Evolutionary conservation across 2,888 invertebrate species (phyloP), one percentile per base, ranked within the genome.

Genomic region (Protophormia terraenovae): DNA sequence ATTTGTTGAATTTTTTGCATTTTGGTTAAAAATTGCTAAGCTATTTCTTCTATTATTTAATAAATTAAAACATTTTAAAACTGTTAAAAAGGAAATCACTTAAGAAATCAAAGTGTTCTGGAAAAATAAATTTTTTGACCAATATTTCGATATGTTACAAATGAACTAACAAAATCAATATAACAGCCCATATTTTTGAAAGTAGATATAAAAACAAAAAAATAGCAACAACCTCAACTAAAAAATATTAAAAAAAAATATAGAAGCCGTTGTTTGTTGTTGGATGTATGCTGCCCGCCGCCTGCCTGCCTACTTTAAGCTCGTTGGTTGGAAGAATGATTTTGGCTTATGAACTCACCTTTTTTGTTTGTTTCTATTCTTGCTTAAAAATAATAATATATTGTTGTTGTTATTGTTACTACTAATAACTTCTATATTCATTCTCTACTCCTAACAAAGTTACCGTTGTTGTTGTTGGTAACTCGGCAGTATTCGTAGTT

Each of bases 381-480:
- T 77, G 69, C 64, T 71, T 35, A n/a, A n/a, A n/a, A n/a, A n/a
- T n/a, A n/a, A n/a, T n/a, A n/a, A n/a, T n/a, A 60, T 77, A 53
- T 38, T 75, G 55, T 47, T 71, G 32, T 69, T 64, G 22, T 71
- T 85, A 47, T 53, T 77, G 62, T 67, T 81, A 32, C 41, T 82
- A 72, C 64, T 78, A 72, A 80, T 66, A 76, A 77, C 72, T 84
- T 80, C 53, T 73, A 58, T 62, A 60, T 67, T 62, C 78, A 66
- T 85, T 83, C 60, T 81, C 67, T 41, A 35, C 62, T 79, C 58
- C 66, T 60, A 66, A 60, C 76, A 73, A 73, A 47, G 72, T 73
- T 66, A 67, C 1, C 50, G 71, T 71, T 66, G 41, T 16, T 78
- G 19, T 60, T 71, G 66, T 50, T 45, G 16, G 45, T 8, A 8